Base-by-base conservation (phyloP, 2,797 vertebrate species). In the Artibeus lituratus region DNA sequence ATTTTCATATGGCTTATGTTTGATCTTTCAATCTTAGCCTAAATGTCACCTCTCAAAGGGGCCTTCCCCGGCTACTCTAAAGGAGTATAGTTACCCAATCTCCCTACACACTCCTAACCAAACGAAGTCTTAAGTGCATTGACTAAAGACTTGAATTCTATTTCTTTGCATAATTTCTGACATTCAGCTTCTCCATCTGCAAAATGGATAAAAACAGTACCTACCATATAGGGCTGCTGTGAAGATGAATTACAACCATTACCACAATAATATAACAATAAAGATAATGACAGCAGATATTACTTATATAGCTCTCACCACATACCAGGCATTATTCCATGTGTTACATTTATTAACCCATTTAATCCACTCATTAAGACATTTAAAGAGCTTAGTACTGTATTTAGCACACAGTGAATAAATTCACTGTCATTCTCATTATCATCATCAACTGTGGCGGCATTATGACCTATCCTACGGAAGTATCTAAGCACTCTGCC, bases 11-110 rank as follows among this genome's bases (percentile, higher is more conserved):
- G 6, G 49, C 7, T 86, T 47, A 26, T 26, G 89, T 72, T 90
- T 85, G 53, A 87, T 39, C 74, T 90, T 86, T 92, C 9, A 74
- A 29, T 53, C 2, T 87, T 67, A 88, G 78, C 51, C 44, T 86
- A 62, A 96, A 94, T 55, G 57, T 73, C 53, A 91, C 42, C 44
- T 88, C 72, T 94, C 67, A 87, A 83, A 91, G 51, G 57, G 44
- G 65, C 44, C 65, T 86, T 89, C 29, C 29, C 29, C 87, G 80
- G 35, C 42, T 76, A 65, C 42, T 89, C 14, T 47, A 69, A 74
- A 35, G 72, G 69, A 95, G 74, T 59, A 83, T 0, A 92, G 77
- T 47, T 84, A 86, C 12, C 26, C 89, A 81, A 35, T 57, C 77
- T 67, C 16, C 29, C 39, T 69, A 80, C 24, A 62, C 19, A 93